phyloP scores from a whole-genome alignment of 2,113 vertebrate species.

The Dryoscopus gambensis region DNA sequence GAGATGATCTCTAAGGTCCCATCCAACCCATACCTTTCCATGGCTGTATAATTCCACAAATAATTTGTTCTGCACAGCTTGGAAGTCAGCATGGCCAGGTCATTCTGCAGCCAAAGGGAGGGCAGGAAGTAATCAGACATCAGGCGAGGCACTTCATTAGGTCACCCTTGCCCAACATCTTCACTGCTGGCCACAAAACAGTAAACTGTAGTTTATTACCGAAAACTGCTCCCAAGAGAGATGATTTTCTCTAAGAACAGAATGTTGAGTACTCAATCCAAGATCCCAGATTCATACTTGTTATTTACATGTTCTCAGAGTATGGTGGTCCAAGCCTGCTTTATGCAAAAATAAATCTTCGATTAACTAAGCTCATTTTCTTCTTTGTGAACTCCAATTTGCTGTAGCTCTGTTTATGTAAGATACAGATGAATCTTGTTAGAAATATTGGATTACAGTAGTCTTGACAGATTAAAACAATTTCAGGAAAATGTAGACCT shows the following conservation, averaged over 20 bases:
- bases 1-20: too few relatives aligned
- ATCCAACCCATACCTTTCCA: background rate
- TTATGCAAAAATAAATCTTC: background rate
- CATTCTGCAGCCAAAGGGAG: background rate
- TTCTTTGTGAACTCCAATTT: background rate
- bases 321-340: background rate
- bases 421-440: background rate
- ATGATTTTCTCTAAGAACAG: background rate
- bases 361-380: background rate
- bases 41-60: background rate
- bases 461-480: background rate
- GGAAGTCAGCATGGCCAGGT: background rate
- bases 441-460: background rate
- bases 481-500: background rate
- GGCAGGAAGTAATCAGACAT: background rate
- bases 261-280: background rate
- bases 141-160: background rate
- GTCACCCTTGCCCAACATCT: rapidly evolving
- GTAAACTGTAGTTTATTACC: background rate
- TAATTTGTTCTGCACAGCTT: background rate
- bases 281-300: background rate
- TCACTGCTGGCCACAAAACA: background rate
- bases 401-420: background rate
- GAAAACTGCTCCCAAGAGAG: background rate
- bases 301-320: background rate